A percentile compares a stretch with the other conserved stretches of the same genome.
Evolutionary conservation across 2,113 vertebrate genomes (phyloP).

Genomic region (Oenanthe oenanthe): DNA sequence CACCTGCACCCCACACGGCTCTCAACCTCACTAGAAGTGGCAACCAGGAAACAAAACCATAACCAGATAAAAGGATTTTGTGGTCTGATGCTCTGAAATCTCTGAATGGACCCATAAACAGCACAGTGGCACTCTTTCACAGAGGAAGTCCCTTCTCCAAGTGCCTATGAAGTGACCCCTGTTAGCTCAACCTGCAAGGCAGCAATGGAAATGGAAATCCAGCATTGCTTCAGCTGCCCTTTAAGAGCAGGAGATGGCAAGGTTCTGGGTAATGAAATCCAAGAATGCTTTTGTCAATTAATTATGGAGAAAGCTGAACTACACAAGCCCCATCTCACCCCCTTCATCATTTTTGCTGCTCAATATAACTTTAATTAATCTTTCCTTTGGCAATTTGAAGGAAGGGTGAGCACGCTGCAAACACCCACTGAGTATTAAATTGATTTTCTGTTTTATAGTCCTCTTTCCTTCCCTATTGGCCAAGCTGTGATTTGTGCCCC

Average conservation of each 20-base stretch:
- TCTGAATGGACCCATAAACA: neutral
- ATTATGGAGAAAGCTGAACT: conserved; percentile 31
- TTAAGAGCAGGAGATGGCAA: conserved; percentile 4
- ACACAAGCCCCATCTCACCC: neutral
- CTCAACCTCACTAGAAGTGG: neutral
- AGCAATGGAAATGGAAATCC: neutral
- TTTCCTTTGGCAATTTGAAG: conserved; percentile 63
- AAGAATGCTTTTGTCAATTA: conserved; percentile 48
- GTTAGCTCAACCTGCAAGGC: neutral
- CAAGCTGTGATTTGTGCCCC: conserved; percentile 46
- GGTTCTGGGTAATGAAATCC: conserved; percentile 57
- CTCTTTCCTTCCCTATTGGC: conserved; percentile 21
- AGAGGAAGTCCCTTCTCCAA: neutral
- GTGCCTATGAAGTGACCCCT: neutral
- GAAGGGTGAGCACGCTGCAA: conserved; percentile 57
- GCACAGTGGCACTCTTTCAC: neutral
- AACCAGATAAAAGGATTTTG: neutral
- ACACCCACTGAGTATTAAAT: conserved; percentile 61
- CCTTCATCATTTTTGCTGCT: conserved; percentile 58
- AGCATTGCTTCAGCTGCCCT: neutral
- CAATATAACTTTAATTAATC: conserved; percentile 72
- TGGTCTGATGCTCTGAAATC: neutral
- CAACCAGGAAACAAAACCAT: neutral
- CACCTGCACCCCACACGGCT: neutral
- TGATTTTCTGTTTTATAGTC: conserved; percentile 64